Base-by-base conservation (phyloP, 2,113 vertebrate species). In the Sphaerodactylus townsendi region DNA sequence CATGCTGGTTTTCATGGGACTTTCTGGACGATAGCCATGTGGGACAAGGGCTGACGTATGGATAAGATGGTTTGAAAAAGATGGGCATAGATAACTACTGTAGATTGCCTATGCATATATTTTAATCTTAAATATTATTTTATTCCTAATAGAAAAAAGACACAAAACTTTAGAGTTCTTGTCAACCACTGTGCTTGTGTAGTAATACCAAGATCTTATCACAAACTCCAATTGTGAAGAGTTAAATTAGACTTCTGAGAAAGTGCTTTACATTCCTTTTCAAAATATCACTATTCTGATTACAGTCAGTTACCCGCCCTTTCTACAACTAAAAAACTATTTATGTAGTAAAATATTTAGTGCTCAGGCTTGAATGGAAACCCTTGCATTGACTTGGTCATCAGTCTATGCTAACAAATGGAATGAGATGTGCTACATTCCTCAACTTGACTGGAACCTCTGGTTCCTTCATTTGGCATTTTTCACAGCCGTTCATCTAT, bases 401-500 rank as follows among this genome's bases (percentile, higher is more conserved):
- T 89, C 30, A 79, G 23, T 83, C 30, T 79, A 8, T 82, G 39
- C 33, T 88, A 85, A 91, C 87, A 74, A 92, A 90, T 73, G 76
- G 71, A 92, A 69, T 84, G 64, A 91, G 46, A 85, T 39, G 82
- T 33, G 82, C 30, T 80, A 72, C 82, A 90, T 91, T 88, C 85
- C 89, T 85, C 87, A 87, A 2, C 53, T 86, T 66, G 73, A 83
- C 81, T 89, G 68, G 65, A 90, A 80, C 33, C 77, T 83, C 85
- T 87, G 90, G 65, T 89, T 92, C 79, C 77, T 84, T 69, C 74
- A 48, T 85, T 90, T 90, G 10, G 0, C 89, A 76, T 87, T 88
- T 92, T 89, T 92, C 82, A 86, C 81, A 91, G 66, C 37, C 81
- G 73, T 73, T 79, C 79, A 82, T 53, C 64, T 91, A 74, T 79